phyloP scores from a whole-genome alignment of 2,888 invertebrate species.

The Platypus cylindrus region DNA sequence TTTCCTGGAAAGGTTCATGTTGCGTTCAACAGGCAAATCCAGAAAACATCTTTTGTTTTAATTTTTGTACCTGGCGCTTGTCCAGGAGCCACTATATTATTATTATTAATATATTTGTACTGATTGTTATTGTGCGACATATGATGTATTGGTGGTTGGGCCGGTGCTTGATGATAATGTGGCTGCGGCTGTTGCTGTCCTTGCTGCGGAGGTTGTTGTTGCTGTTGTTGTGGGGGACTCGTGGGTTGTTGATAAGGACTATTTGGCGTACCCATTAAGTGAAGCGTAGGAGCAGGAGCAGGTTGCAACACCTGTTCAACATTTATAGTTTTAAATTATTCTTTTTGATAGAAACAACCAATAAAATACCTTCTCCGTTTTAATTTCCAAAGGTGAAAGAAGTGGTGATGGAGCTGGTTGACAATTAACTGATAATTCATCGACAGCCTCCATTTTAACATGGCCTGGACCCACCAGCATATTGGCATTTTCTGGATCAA shows the following conservation, averaged over 20 bases:
- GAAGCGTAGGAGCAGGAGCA: slow-evolving; percentile 38
- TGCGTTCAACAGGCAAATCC: neutral
- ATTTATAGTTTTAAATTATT: slow-evolving; percentile 3
- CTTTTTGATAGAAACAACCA: neutral
- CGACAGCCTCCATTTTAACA: slow-evolving; percentile 69
- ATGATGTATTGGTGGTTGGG: slow-evolving; percentile 24
- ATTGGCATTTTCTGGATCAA: slow-evolving; percentile 81
- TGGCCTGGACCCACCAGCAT: slow-evolving; percentile 58
- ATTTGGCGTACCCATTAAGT: slow-evolving; percentile 42
- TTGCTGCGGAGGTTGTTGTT: too few species aligned
- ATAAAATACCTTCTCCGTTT: slow-evolving; percentile 50
- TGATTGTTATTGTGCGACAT: slow-evolving; percentile 34
- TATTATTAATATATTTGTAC: slow-evolving; percentile 26
- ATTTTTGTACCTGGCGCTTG: slow-evolving; percentile 26
- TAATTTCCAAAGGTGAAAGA: slow-evolving; percentile 67
- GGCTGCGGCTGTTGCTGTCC: slow-evolving; percentile 30
- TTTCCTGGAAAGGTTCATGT: slow-evolving; percentile 21
- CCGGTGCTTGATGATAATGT: slow-evolving; percentile 28
- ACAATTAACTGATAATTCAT: slow-evolving; percentile 37
- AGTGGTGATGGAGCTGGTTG: slow-evolving; percentile 64
- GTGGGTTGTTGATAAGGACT: slow-evolving; percentile 33
- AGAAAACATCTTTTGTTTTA: too few species aligned
- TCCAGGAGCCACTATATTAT: slow-evolving; percentile 23
- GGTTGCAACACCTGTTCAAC: slow-evolving; percentile 27
- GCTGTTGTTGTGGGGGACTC: slow-evolving; percentile 33